Base-by-base conservation (phyloP, 1,140 invertebrate genomes). In the Drosophila aff. region DNA sequence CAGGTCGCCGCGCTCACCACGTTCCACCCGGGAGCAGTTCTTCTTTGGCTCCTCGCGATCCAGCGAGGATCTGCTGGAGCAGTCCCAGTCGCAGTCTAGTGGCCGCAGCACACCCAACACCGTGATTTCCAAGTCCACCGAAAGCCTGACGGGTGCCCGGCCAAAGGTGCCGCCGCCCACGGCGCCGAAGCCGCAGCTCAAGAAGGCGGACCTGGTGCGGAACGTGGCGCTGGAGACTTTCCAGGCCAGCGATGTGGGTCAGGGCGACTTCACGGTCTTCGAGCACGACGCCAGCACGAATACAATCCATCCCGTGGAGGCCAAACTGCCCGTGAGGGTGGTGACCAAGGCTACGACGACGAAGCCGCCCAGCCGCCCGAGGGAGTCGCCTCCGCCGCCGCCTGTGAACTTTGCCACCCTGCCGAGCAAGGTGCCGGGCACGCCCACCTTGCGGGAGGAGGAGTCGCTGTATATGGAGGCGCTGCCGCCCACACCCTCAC, bases 201-300 rank as follows among this genome's bases (percentile, higher is more conserved):
- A 93, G 69, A 87, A 89, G 53, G 92, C 92, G 18, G 81, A 93
- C 58, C 59, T 93, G 21, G 79, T 91, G 40, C 80, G 82, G 7
- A 93, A 93, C 55, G 73, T 81, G 21, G 92, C 91, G 2, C 73
- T 93, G 31, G 90, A 92, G 44, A 85, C 76, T 10, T 91, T 93
- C 47, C 91, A 93, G 63, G 81, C 79, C 66, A 83, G 65, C 23
- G 92, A 93, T 65, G 82, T 93, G 52, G 91, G 91, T 1, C 85
- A 93, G 13, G 91, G 92, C 10, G 92, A 93, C 59, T 92, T 93
- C 55, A 76, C 91, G 1, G 91, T 92, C 16, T 93, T 92, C 64
- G 92, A 92, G 55, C 92, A 93, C 61, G 91, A 93, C 62, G 78
- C 76, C 23, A 85, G 65, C 57, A 93, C 92, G 21, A 93, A 93